Percentiles rank a stretch among this genome's conserved stretches.
These are phyloP conservation scores for Hydra vulgaris DNA, from an alignment of 30 jellyfish, hydroid and myxozoan genomes.

Conservation along the genomic window DNA sequence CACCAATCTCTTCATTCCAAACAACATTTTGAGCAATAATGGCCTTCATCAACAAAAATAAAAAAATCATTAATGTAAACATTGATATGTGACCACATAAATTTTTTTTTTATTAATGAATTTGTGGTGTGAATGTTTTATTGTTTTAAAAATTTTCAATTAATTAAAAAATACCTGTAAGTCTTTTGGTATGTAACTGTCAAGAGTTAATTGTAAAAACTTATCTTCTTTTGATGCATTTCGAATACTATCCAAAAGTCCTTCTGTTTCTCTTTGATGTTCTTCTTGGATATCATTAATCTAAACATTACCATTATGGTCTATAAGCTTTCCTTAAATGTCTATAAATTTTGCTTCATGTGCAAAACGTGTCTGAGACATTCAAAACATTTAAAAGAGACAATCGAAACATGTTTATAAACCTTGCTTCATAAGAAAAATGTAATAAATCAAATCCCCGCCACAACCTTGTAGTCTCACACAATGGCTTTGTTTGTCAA, in stretches of 20 bases:
- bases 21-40: constrained; percentile 50
- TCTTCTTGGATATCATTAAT: constrained; percentile 81
- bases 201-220: constrained; percentile 52
- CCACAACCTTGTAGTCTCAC: no score
- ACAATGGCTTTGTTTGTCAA: no score
- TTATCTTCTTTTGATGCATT: constrained; percentile 72
- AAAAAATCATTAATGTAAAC: neutral
- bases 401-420: no score
- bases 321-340: neutral
- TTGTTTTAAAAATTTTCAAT: no score
- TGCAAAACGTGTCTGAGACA: no score
- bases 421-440: no score
- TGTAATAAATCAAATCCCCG: no score
- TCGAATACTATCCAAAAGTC: constrained; percentile 77
- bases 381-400: no score
- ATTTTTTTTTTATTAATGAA: no score
- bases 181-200: constrained; percentile 64
- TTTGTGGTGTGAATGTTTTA: no score
- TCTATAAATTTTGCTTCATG: neutral
- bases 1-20: constrained; percentile 95
- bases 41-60: constrained; percentile 31
- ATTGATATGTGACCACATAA: no score
- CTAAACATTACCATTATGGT: constrained; percentile 6
- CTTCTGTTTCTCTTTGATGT: constrained; percentile 89
- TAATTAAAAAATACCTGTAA: constrained; percentile 75